Percentiles rank a stretch among this genome's conserved stretches.
These are phyloP conservation scores for Pelochelys cantorii DNA, from an alignment of 2,797 vertebrate species.

Conservation along the genomic window DNA sequence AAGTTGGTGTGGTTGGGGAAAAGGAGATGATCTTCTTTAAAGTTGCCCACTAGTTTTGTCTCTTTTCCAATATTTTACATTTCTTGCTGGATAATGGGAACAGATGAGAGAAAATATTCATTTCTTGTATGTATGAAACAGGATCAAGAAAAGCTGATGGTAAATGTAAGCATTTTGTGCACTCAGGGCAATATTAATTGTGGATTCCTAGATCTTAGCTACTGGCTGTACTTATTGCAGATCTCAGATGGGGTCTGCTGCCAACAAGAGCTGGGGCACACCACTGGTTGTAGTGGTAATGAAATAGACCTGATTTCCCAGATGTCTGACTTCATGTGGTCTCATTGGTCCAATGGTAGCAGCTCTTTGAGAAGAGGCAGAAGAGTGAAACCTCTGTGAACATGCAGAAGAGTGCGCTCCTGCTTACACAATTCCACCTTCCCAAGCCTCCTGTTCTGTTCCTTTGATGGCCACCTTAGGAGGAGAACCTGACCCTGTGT, in stretches of 20 bases:
- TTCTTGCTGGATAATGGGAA: neutral
- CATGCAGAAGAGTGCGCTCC: neutral
- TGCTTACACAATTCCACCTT: neutral
- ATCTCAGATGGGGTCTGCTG: neutral
- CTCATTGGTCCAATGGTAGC: neutral
- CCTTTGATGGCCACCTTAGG: neutral
- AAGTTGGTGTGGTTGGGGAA: neutral
- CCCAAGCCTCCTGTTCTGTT: neutral
- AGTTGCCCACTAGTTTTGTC: constrained; percentile 11
- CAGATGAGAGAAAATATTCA: neutral
- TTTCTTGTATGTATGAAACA: neutral
- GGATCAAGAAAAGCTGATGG: neutral
- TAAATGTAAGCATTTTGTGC: neutral
- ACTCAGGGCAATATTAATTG: neutral
- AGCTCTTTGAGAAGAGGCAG: neutral
- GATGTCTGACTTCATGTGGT: neutral
- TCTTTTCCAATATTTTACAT: neutral
- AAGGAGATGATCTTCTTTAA: constrained; percentile 34
- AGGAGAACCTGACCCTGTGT: neutral
- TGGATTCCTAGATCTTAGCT: neutral
- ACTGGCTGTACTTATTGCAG: neutral
- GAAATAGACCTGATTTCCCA: neutral
- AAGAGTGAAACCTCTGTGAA: neutral
- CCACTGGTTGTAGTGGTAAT: neutral
- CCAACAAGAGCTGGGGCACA: neutral